Conservation (phyloP, 1,140 invertebrate species). For the Pectinophora gossypiella region DNA sequence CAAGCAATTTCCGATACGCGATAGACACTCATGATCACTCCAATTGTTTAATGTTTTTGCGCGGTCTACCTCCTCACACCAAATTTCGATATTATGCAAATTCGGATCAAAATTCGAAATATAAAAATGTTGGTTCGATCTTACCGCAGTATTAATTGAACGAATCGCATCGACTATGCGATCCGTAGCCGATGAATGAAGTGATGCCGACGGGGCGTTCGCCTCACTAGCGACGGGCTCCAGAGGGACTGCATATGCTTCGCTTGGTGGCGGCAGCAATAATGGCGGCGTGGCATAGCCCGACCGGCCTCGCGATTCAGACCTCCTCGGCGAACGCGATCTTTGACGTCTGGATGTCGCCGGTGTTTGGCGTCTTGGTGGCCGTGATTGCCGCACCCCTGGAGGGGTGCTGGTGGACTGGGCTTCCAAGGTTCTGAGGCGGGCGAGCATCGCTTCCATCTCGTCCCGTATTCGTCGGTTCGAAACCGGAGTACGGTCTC, state of each 20-base stretch:
- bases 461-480: background rate
- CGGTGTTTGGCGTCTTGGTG: background rate
- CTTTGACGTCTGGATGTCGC: background rate
- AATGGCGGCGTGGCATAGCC: background rate
- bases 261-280: background rate
- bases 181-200: background rate
- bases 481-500: background rate
- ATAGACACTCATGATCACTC: background rate
- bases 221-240: background rate
- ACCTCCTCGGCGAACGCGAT: background rate
- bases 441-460: background rate
- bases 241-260: background rate
- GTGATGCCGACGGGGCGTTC: background rate
- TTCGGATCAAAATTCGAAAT: background rate
- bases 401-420: background rate
- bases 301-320: background rate
- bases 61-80: conserved; percentile 3
- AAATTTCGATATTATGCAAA: background rate
- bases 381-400: background rate
- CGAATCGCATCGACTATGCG: background rate
- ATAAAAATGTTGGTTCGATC: background rate
- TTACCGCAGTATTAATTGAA: background rate
- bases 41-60: background rate
- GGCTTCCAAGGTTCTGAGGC: background rate
- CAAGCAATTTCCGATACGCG: background rate